Evolutionary conservation across 2,888 invertebrate genomes (phyloP).

Genomic region (Drosophila engyochracea): DNA sequence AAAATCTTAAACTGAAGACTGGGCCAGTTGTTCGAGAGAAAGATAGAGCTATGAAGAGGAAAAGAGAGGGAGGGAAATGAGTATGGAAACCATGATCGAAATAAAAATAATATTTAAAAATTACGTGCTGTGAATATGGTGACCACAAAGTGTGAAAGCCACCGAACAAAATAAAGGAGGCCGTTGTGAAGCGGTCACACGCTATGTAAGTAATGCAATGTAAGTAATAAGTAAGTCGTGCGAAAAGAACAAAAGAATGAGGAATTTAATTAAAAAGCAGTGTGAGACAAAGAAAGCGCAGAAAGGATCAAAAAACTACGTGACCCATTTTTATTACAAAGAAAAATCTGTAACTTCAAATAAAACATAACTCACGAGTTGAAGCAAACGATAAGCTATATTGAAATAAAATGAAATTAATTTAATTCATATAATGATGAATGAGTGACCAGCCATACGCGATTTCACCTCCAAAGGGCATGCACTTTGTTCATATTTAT

Average conservation of each 20-base stretch:
- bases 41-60: background rate
- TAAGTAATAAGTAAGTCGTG: background rate
- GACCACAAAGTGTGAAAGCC: background rate
- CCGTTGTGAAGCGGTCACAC: background rate
- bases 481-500: slow-evolving; percentile 43
- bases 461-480: background rate
- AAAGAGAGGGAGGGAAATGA: background rate
- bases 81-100: background rate
- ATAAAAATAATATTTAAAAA: background rate
- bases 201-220: background rate
- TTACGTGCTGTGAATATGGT: background rate
- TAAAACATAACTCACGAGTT: background rate
- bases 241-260: background rate
- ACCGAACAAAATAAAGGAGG: background rate
- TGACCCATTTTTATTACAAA: background rate
- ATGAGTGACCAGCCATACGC: slow-evolving; percentile 2
- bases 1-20: background rate
- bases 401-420: slow-evolving; percentile 13
- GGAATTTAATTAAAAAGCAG: slow-evolving; percentile 13
- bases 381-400: background rate
- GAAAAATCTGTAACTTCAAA: background rate
- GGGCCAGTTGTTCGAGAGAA: background rate
- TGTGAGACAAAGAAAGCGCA: background rate
- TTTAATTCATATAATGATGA: slow-evolving; percentile 20
- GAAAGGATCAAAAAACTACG: background rate